Evolutionary conservation across 2,888 invertebrate genomes (phyloP), one percentile per base, ranked within the genome.

Genomic region (Drosophila villosipedis): DNA sequence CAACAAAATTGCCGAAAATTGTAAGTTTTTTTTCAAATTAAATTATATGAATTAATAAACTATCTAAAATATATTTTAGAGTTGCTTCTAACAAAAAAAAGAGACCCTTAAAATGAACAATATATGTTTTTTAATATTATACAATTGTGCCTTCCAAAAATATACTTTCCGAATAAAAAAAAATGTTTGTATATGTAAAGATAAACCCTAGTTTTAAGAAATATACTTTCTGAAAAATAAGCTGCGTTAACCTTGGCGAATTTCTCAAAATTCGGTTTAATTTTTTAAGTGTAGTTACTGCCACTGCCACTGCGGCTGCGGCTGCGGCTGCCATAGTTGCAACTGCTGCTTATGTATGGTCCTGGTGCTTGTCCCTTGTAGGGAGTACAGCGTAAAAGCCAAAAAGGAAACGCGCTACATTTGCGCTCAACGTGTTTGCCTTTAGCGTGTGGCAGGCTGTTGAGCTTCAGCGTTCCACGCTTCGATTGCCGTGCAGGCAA

Each of bases 371-470:
- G 60, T 64, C 50, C 68, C 62, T 47, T 62, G 41, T 53, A 54
- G 63, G 25, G 57, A 67, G 68, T 55, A 59, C 63, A 69, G 74
- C 66, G 75, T 72, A 81, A 81, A 80, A 83, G 88, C 89, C 79
- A 87, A 78, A 89, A 89, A 87, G 85, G 85, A 86, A 84, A 73
- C 78, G 88, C 88, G 85, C 88, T 84, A 89, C 90, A 89, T 89
- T 86, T 86, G 83, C 85, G 88, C 90, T 80, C 81, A 87, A 87
- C 90, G 76, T 85, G 84, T 87, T 74, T 82, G 83, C 78, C 69
- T 72, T 72, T 88, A 83, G 81, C 85, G 74, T 47, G 47, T 47
- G 47, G 25, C 25, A 79, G 83, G 70, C 68, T 73, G 80, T 37
- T 57, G 76, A 68, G 78, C 79, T 75, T 76, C 78, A 82, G 78